Evolutionary conservation across 2,797 vertebrate species (phyloP).

Genomic region (Sebastes matsubarae): DNA sequence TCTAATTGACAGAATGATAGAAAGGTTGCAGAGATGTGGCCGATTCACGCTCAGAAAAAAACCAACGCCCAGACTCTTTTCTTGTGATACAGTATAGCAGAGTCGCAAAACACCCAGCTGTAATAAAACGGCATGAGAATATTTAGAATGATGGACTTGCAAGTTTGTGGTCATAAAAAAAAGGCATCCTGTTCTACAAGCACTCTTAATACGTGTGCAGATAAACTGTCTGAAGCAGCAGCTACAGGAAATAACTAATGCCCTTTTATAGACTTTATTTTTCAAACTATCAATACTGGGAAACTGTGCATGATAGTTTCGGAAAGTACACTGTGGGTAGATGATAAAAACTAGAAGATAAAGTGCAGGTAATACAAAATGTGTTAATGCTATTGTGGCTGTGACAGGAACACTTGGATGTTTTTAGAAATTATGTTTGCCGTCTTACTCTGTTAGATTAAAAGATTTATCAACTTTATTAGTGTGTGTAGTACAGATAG

Average conservation of each 20-base stretch:
- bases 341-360: conserved; percentile 10
- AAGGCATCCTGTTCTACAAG: not conserved
- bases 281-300: not conserved
- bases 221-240: conserved; percentile 8
- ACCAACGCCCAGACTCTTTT: not conserved
- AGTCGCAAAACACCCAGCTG: not conserved
- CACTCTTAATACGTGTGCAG: not conserved
- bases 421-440: not conserved
- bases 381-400: not conserved
- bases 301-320: not conserved
- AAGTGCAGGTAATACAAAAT: not conserved
- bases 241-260: not conserved
- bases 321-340: not conserved
- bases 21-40: not conserved
- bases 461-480: not conserved
- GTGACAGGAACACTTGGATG: not conserved
- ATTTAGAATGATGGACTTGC: not conserved
- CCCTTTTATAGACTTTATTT: not conserved
- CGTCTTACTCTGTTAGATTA: not conserved
- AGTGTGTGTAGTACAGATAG: not conserved
- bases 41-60: too few relatives aligned
- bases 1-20: not conserved
- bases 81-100: not conserved
- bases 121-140: not conserved
- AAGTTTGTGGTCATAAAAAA: conserved; percentile 4